Conservation (phyloP, 92 coral and sea anemone genomes). For the Epizoanthus fatuus region DNA sequence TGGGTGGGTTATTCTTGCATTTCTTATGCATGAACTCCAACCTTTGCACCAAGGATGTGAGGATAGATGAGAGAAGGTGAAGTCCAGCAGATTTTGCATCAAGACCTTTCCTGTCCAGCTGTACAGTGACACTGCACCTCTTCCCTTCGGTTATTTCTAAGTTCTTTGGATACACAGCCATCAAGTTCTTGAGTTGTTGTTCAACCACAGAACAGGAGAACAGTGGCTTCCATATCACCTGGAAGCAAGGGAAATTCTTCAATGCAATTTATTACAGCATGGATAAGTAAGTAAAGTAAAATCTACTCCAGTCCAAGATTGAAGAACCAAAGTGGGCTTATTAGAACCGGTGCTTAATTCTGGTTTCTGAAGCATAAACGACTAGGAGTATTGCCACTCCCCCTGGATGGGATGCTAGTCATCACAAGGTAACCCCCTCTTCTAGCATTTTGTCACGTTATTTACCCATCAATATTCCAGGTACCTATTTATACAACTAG, state of each 20-base stretch:
- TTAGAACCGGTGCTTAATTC: no score
- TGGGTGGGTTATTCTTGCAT: conserved; percentile 60
- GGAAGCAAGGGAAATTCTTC: neutral
- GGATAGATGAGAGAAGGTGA: conserved; percentile 49
- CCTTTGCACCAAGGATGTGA: conserved; percentile 34
- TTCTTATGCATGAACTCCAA: conserved; percentile 52
- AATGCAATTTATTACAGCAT: no score
- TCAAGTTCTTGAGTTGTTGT: conserved; percentile 44
- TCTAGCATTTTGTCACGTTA: no score
- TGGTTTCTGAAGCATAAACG: no score
- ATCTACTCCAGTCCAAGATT: no score
- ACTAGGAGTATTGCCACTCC: no score
- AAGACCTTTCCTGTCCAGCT: conserved; percentile 36
- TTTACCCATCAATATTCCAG: no score
- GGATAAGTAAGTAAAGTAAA: no score
- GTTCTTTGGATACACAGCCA: conserved; percentile 25
- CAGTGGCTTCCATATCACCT: conserved; percentile 61
- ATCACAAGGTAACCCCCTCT: no score
- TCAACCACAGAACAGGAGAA: conserved; percentile 48
- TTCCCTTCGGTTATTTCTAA: neutral
- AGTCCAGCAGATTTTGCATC: conserved; percentile 54
- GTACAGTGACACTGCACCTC: neutral
- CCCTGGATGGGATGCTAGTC: no score
- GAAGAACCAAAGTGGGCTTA: no score
- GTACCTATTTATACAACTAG: no score